These are phyloP conservation scores for Tipula confusa DNA, from an alignment of 2,888 invertebrate species.

Conservation along the genomic window DNA sequence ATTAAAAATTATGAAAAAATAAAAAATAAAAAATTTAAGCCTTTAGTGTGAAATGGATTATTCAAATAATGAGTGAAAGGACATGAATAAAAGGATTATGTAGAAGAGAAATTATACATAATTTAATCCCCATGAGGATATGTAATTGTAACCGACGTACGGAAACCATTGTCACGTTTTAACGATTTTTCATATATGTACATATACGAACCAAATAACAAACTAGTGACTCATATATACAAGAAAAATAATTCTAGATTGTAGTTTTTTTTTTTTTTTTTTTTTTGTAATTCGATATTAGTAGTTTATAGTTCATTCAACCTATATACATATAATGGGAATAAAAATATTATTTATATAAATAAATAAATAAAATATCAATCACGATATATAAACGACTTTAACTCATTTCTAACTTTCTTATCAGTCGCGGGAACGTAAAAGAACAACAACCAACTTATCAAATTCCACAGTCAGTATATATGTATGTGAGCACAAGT, in stretches of 20 bases:
- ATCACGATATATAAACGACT: slow-evolving; percentile 12
- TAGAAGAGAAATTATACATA: background rate
- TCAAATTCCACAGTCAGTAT: background rate
- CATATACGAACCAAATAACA: background rate
- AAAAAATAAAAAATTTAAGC: background rate
- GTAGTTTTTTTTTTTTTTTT: background rate
- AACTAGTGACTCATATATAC: background rate
- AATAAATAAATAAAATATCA: slow-evolving; percentile 20
- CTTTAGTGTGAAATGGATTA: slow-evolving; percentile 6
- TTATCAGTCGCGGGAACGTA: slow-evolving; percentile 8
- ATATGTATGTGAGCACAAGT: background rate
- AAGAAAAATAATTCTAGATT: background rate
- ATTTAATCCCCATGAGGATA: background rate
- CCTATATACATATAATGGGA: background rate
- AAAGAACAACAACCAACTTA: background rate
- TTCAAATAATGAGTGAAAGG: slow-evolving; percentile 1
- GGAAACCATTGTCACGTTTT: slow-evolving; percentile 12
- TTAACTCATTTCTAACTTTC: background rate
- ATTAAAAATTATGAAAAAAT: background rate
- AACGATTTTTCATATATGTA: background rate
- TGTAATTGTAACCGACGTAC: slow-evolving; percentile 3
- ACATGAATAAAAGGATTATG: background rate
- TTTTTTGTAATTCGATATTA: slow-evolving; percentile 3
- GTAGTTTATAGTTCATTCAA: slow-evolving; percentile 25
- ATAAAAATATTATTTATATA: slow-evolving; percentile 20